phyloP scores from a whole-genome alignment of 2,113 vertebrate genomes.

The Falco punctatus region DNA sequence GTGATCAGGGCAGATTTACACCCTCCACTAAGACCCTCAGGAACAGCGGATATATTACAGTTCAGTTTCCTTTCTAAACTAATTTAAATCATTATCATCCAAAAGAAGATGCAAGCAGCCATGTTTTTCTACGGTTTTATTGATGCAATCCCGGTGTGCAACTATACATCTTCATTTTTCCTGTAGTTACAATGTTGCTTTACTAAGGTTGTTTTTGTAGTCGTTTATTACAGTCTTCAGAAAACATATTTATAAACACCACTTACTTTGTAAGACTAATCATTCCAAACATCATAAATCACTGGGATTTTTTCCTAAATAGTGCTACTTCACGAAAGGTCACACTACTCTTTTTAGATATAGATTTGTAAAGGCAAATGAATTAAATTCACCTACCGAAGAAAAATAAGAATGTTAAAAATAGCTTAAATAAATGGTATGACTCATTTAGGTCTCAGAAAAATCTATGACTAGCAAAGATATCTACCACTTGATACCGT shows the following conservation, averaged over 20 bases:
- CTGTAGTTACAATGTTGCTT: background rate
- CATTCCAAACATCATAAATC: background rate
- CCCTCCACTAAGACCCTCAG: background rate
- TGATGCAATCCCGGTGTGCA: background rate
- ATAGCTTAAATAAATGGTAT: background rate
- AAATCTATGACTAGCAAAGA: slow-evolving; percentile 49
- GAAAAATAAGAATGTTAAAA: slow-evolving; percentile 37
- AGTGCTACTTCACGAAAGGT: slow-evolving; percentile 9
- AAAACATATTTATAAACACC: background rate
- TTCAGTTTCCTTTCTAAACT: background rate
- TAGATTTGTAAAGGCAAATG: slow-evolving; percentile 33
- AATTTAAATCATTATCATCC: background rate
- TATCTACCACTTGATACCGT: slow-evolving; percentile 18
- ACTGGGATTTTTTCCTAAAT: background rate
- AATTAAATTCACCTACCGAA: slow-evolving; percentile 35
- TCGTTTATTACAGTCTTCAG: background rate
- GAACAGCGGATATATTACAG: background rate
- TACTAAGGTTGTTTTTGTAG: background rate
- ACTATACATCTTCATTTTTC: slow-evolving; percentile 8
- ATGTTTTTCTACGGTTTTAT: slow-evolving; percentile 23
- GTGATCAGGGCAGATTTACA: background rate
- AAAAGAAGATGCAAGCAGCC: slow-evolving; percentile 10
- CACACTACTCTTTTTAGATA: background rate
- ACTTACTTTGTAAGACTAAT: background rate
- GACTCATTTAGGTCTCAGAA: slow-evolving; percentile 36